Evolutionary conservation across 2,888 invertebrate genomes (phyloP).

Genomic region (Pammene fasciana): DNA sequence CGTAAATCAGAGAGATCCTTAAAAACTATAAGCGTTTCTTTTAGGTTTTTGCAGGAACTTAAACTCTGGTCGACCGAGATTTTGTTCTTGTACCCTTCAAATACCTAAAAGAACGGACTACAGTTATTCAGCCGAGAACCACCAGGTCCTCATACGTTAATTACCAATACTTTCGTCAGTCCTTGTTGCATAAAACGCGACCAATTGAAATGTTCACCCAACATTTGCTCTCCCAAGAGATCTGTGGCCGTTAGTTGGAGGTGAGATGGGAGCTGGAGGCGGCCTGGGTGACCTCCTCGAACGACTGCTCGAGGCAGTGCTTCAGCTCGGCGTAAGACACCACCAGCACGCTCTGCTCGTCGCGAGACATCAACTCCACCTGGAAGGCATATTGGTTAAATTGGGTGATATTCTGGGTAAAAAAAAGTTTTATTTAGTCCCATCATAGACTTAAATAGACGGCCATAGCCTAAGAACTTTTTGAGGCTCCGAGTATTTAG

Average conservation of each 20-base stretch:
- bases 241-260: conserved; percentile 1
- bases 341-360: conserved; percentile 97
- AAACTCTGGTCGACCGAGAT: not conserved
- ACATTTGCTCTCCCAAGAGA: conserved; percentile 4
- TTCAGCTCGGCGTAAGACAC: conserved; percentile 98
- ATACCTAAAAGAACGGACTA: not conserved
- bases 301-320: conserved; percentile 96
- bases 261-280: conserved; percentile 46
- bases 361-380: conserved; percentile 97
- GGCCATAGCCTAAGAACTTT: too few relatives aligned
- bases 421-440: too few relatives aligned
- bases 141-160: not conserved
- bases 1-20: conserved; percentile 2
- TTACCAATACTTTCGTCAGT: not conserved
- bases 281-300: conserved; percentile 89
- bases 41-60: not conserved
- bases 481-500: too few relatives aligned
- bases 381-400: conserved; percentile 67
- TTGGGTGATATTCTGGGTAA: too few relatives aligned
- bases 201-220: conserved; percentile 5
- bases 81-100: not conserved
- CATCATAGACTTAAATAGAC: too few relatives aligned
- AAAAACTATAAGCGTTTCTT: not conserved
- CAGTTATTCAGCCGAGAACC: not conserved
- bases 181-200: not conserved